Evolutionary conservation across 2,888 invertebrate genomes (phyloP), one percentile per base, ranked within the genome.

Genomic region (Phanerotoma sp.): DNA sequence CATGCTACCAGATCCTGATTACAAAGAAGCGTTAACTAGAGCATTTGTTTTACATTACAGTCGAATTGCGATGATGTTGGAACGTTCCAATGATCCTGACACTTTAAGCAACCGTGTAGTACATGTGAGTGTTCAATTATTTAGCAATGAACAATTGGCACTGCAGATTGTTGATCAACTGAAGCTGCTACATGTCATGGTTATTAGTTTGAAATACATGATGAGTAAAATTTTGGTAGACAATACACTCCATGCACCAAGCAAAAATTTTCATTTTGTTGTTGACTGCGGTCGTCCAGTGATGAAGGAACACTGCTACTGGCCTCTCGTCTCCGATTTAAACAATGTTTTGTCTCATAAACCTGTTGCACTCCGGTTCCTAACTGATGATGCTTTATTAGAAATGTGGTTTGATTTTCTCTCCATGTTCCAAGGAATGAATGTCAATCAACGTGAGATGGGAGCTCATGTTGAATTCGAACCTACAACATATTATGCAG

Each of bases 301-400:
- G 18, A 96, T 98, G 94, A 95, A 94, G 79, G 93, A 96, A 73
- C 97, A 98, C 77, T 96, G 96, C 79, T 97, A 96, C 77, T 98
- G 97, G 97, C 96, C 97, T 1, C 82, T 97, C 6, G 95, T 97
- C 30, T 96, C 95, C 0, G 97, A 98, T 79, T 86, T 98, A 66
- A 96, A 96, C 74, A 98, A 97, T 77, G 91, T 98, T 48, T 82
- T 98, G 13, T 93, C 95, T 1, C 97, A 98, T 74, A 85, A 88
- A 70, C 91, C 91, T 13, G 93, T 98, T 4, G 96, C 96, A 13
- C 79, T 93, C 64, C 85, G 90, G 72, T 96, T 98, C 74, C 83
- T 97, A 78, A 86, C 87, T 48, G 93, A 96, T 72, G 88, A 91
- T 71, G 86, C 88, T 58, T 83, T 97, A n/a, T 84, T 96, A 38